phyloP scores from a whole-genome alignment of 2,113 vertebrate genomes.

The Strix uralensis region DNA sequence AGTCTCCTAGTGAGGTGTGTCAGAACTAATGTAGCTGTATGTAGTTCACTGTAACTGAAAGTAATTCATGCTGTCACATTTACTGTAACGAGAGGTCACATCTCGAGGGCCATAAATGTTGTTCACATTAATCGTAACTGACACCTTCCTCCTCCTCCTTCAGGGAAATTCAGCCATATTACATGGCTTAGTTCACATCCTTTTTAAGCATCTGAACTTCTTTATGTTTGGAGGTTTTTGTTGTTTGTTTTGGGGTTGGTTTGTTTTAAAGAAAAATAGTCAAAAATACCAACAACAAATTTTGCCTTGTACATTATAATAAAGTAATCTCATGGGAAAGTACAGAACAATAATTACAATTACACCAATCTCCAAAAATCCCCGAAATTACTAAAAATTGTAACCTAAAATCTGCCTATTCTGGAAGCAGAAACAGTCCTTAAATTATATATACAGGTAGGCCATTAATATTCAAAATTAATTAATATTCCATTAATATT shows the following conservation, averaged over 20 bases:
- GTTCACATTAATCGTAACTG: conserved; percentile 73
- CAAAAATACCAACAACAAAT: neutral
- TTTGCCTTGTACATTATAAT: neutral
- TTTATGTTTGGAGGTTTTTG: neutral
- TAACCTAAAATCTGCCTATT: neutral
- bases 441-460: neutral
- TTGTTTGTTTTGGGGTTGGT: neutral
- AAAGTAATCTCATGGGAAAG: neutral
- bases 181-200: conserved; percentile 25
- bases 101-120: conserved; percentile 57
- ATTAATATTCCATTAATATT: neutral
- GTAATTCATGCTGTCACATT: conserved; percentile 78
- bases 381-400: neutral
- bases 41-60: conserved; percentile 72
- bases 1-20: conserved; percentile 61
- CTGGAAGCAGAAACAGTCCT: neutral
- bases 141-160: conserved; percentile 67
- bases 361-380: neutral
- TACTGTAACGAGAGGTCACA: conserved; percentile 70
- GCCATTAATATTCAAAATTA: too few relatives aligned
- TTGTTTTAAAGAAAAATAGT: neutral
- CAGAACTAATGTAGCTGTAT: conserved; percentile 50
- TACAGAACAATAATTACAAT: neutral
- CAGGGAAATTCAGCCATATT: conserved; percentile 44
- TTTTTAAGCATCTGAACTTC: conserved; percentile 42